phyloP scores from a whole-genome alignment of 2,797 vertebrate species.

The Margarornis squamiger region DNA sequence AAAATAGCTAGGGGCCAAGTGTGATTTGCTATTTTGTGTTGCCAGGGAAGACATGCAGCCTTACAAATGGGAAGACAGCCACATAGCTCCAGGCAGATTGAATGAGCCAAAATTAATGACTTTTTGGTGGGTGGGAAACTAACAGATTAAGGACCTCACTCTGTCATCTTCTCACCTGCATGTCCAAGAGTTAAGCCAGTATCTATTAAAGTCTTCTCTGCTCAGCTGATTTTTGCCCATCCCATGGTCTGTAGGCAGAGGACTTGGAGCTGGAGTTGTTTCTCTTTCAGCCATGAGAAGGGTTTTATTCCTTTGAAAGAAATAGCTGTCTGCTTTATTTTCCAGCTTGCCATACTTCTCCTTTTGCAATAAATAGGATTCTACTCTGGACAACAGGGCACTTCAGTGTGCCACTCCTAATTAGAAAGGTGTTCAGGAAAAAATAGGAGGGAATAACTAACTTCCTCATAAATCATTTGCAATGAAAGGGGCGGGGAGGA shows the following conservation, averaged over 20 bases:
- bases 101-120: background rate
- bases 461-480: slow-evolving; percentile 11
- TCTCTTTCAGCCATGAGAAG: background rate
- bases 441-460: slow-evolving; percentile 10
- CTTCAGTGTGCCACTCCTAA: background rate
- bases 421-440: background rate
- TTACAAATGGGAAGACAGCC: background rate
- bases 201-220: background rate
- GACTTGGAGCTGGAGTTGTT: background rate
- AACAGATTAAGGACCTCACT: background rate
- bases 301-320: background rate
- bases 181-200: background rate
- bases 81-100: background rate
- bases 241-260: background rate
- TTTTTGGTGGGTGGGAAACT: background rate
- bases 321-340: background rate
- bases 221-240: background rate
- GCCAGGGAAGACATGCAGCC: background rate
- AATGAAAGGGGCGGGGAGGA: background rate
- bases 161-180: background rate
- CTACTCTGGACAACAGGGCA: background rate
- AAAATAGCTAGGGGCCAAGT: background rate
- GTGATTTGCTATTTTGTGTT: background rate
- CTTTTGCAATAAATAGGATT: background rate
- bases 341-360: background rate